phyloP scores from a whole-genome alignment of 2,888 invertebrate genomes.

The Apamea sordens region DNA sequence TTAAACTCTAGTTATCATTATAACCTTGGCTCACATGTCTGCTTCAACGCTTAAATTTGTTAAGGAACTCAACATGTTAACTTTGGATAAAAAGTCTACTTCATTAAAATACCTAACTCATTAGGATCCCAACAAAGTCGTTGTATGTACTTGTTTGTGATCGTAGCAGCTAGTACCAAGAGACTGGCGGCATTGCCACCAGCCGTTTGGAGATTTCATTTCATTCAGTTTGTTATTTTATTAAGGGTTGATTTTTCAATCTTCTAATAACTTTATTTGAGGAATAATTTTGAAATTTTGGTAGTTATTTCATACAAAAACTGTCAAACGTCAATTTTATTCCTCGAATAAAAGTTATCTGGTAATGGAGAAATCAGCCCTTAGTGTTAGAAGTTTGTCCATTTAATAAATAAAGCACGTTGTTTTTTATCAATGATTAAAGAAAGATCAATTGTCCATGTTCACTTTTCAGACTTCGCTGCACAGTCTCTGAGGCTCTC shows the following conservation, averaged over 20 bases:
- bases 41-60: neutral
- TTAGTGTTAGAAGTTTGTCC: neutral
- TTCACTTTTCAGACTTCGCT: conserved; percentile 74
- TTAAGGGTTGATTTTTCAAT: too few relatives aligned
- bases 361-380: too few relatives aligned
- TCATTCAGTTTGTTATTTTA: neutral
- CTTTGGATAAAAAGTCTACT: neutral
- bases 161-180: neutral
- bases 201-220: neutral
- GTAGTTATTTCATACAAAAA: too few relatives aligned
- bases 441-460: neutral
- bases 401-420: neutral
- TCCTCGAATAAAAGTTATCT: too few relatives aligned
- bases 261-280: too few relatives aligned
- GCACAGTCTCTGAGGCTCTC: conserved; percentile 74
- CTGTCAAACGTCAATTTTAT: too few relatives aligned
- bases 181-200: neutral
- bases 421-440: neutral
- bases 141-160: neutral
- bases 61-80: neutral
- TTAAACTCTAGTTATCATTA: neutral
- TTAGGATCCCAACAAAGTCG: neutral
- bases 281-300: too few relatives aligned
- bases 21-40: neutral
- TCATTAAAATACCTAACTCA: neutral